Evolutionary conservation across 2,888 invertebrate species (phyloP).

Genomic region (Oithona nana): DNA sequence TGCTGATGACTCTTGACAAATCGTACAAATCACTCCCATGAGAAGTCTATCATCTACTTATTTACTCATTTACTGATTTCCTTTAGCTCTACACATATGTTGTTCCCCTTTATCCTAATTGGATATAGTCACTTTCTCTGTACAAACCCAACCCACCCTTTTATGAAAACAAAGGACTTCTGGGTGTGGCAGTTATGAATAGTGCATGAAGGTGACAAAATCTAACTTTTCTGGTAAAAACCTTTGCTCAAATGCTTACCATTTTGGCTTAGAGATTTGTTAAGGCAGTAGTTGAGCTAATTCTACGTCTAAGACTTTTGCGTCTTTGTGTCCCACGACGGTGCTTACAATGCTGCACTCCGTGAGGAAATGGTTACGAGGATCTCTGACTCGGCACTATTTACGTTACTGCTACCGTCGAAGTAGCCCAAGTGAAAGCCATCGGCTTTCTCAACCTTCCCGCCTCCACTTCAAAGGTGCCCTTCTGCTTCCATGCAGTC

Average conservation of each 20-base stretch:
- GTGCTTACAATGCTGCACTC: neutral
- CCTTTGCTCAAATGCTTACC: neutral
- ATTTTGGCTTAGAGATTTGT: neutral
- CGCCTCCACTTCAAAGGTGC: neutral
- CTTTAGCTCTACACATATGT: no score
- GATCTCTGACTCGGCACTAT: neutral
- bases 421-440: neutral
- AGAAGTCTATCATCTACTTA: no score
- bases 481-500: no score
- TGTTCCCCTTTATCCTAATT: no score
- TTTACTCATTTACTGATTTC: no score
- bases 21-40: no score
- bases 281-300: neutral
- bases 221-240: neutral
- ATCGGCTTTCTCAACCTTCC: neutral
- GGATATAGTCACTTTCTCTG: no score
- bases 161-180: no score
- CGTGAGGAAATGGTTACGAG: neutral
- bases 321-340: neutral
- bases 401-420: neutral
- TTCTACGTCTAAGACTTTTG: neutral
- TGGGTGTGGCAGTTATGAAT: no score
- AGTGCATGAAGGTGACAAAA: neutral
- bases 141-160: no score
- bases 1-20: no score